Conservation (phyloP, 1,140 invertebrate species). For the Theocolax elegans region DNA sequence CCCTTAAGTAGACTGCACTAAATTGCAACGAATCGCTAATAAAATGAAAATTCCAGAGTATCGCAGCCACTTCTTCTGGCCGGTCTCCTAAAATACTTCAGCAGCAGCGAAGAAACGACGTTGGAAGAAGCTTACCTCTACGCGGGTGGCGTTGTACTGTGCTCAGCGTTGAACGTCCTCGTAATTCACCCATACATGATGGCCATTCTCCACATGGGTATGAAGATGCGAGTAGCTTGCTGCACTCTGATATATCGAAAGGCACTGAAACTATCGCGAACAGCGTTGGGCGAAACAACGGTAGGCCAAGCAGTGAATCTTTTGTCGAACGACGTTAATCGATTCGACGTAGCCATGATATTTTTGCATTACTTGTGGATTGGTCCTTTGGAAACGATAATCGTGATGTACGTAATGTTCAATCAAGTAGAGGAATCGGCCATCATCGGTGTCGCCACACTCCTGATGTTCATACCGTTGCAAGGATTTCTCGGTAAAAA, state of each 20-base stretch:
- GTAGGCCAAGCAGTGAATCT: slow-evolving; percentile 89
- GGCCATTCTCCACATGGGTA: slow-evolving; percentile 76
- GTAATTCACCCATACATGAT: slow-evolving; percentile 84
- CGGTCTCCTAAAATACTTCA: slow-evolving; percentile 74
- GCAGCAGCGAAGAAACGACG: slow-evolving; percentile 56
- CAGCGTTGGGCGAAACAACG: slow-evolving; percentile 81
- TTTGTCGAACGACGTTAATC: slow-evolving; percentile 84
- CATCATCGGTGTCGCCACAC: slow-evolving; percentile 80
- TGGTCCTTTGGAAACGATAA: slow-evolving; percentile 80
- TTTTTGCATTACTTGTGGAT: slow-evolving; percentile 78
- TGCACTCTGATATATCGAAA: slow-evolving; percentile 87
- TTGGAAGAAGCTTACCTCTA: slow-evolving; percentile 74
- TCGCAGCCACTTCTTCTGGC: slow-evolving; percentile 78
- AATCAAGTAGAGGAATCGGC: slow-evolving; percentile 76
- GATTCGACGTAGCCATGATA: slow-evolving; percentile 76
- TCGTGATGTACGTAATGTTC: slow-evolving; percentile 83
- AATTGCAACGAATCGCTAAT: too few relatives aligned
- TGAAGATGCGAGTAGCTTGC: slow-evolving; percentile 81
- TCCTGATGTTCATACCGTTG: slow-evolving; percentile 86
- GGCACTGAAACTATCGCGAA: slow-evolving; percentile 72
- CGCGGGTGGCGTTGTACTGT: slow-evolving; percentile 77
- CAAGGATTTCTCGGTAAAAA: slow-evolving; percentile 82
- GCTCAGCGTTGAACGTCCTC: slow-evolving; percentile 72
- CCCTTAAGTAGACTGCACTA: too few relatives aligned
- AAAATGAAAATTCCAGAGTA: slow-evolving; percentile 74